These are phyloP conservation scores for Rhodeus uyekii DNA, from an alignment of 2,797 vertebrate genomes.

Conservation along the genomic window DNA sequence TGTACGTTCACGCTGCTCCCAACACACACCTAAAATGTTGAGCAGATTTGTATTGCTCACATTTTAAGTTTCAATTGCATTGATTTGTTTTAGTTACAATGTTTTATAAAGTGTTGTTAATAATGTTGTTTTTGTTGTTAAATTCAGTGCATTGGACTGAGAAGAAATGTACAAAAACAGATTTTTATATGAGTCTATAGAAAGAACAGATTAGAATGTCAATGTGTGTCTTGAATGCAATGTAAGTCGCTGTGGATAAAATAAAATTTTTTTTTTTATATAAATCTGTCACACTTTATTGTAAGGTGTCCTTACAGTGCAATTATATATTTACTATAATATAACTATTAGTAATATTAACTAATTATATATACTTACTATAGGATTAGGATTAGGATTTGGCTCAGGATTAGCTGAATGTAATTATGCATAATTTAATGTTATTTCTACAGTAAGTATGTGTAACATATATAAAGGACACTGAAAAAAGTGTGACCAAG, in stretches of 20 bases:
- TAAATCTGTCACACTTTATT: background rate
- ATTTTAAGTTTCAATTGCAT: background rate
- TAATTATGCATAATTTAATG: background rate
- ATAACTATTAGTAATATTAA: background rate
- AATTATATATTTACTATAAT: background rate
- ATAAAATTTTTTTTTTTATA: too few relatives aligned
- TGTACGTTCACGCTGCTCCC: slow-evolving; percentile 45
- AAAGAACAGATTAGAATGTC: too few relatives aligned
- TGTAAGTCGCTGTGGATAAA: too few relatives aligned
- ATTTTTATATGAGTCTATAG: background rate
- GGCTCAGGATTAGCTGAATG: background rate
- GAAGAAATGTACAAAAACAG: background rate
- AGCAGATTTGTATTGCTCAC: background rate
- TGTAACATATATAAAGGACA: background rate
- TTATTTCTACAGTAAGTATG: background rate
- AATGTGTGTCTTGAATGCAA: too few relatives aligned
- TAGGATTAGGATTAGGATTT: background rate
- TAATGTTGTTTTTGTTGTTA: background rate
- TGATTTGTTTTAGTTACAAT: background rate
- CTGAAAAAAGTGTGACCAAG: background rate
- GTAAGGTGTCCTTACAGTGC: background rate
- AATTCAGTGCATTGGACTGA: background rate
- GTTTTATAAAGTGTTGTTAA: background rate
- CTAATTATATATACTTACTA: background rate
- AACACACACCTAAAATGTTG: slow-evolving; percentile 41